Evolutionary conservation across 2,888 invertebrate genomes (phyloP).

Genomic region (Smittia sp.): DNA sequence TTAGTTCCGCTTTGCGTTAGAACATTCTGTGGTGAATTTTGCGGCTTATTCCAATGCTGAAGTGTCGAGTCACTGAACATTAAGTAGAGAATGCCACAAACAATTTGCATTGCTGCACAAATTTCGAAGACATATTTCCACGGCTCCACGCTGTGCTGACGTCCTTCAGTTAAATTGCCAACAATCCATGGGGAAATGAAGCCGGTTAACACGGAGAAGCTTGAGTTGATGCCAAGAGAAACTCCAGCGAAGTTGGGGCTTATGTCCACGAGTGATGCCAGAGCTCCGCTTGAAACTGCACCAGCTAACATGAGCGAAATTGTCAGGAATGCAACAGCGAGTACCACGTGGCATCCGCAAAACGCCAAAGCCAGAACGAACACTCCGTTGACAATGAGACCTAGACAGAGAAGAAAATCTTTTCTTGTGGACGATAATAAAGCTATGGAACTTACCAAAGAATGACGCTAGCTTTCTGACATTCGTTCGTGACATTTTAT

Average conservation of each 20-base stretch:
- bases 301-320: conserved; percentile 65
- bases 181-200: conserved; percentile 57
- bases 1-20: neutral
- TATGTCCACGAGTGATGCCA: conserved; percentile 66
- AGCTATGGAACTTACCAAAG: conserved; percentile 54
- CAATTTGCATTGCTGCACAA: conserved; percentile 55
- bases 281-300: conserved; percentile 64
- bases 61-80: conserved; percentile 59
- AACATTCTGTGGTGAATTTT: conserved; percentile 12
- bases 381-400: conserved; percentile 60
- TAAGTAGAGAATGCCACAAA: conserved; percentile 57
- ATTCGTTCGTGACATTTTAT: conserved; percentile 60
- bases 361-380: conserved; percentile 61
- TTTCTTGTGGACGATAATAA: neutral
- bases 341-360: conserved; percentile 61
- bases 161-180: conserved; percentile 61
- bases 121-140: conserved; percentile 64
- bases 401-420: conserved; percentile 45
- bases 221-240: conserved; percentile 57
- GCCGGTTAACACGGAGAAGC: conserved; percentile 59
- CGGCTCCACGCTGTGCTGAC: conserved; percentile 58
- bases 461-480: conserved; percentile 64
- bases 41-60: conserved; percentile 59
- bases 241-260: conserved; percentile 63
- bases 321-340: conserved; percentile 61